Percentiles rank a stretch among this genome's conserved stretches.
phyloP scores from a whole-genome alignment of 2,888 invertebrate genomes.

The Ormyrus nitidulus region DNA sequence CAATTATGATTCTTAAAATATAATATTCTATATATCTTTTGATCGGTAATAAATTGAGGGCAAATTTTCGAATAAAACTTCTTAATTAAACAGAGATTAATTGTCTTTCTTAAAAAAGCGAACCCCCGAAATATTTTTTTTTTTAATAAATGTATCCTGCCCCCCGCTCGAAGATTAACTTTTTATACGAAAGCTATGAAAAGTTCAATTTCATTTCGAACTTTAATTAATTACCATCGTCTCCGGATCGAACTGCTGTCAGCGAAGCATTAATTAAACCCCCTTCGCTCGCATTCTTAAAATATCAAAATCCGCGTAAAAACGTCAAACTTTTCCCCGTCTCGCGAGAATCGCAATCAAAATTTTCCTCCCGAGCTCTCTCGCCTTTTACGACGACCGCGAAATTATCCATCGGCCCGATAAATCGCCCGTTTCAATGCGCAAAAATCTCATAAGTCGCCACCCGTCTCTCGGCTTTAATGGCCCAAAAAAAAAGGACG shows the following conservation, averaged over 20 bases:
- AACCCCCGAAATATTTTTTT: no score
- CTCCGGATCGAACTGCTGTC: background rate
- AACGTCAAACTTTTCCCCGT: constrained; percentile 31
- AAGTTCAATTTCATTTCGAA: constrained; percentile 5
- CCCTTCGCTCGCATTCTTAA: background rate
- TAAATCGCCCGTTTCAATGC: constrained; percentile 29
- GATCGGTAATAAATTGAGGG: background rate
- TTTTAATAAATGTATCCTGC: no score
- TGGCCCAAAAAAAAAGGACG: background rate
- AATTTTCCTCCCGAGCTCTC: constrained; percentile 8
- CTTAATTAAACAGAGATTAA: no score
- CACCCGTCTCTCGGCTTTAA: background rate
- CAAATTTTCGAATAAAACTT: no score
- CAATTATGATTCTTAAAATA: constrained; percentile 8
- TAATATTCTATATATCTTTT: background rate
- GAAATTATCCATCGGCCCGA: constrained; percentile 34
- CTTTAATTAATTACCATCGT: constrained; percentile 23
- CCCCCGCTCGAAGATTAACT: background rate
- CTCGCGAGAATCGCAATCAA: constrained; percentile 1
- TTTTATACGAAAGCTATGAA: background rate
- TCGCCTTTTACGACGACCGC: constrained; percentile 32
- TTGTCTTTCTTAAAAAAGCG: no score
- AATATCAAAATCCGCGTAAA: constrained; percentile 24
- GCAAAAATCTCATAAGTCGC: constrained; percentile 42
- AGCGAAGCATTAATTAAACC: constrained; percentile 23